A percentile compares a stretch with the other conserved stretches of the same genome.
Conservation (phyloP, 2,888 invertebrate genomes). For the Agonum fuliginosum region DNA sequence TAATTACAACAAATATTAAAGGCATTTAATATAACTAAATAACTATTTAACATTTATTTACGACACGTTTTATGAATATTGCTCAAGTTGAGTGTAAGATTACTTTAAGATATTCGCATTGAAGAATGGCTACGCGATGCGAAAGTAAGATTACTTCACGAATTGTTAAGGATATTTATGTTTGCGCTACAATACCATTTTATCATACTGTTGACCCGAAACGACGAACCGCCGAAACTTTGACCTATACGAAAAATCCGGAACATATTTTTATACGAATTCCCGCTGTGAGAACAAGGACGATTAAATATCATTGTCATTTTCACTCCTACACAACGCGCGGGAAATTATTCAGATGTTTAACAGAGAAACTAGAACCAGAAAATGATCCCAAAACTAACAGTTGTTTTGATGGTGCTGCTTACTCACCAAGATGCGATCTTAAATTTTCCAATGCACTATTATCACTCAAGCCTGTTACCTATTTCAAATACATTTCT, state of each 20-base stretch:
- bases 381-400: background rate
- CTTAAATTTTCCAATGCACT: too few relatives aligned
- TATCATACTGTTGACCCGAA: slow-evolving; percentile 32
- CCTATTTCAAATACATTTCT: too few relatives aligned
- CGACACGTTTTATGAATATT: slow-evolving; percentile 12
- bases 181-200: slow-evolving; percentile 5
- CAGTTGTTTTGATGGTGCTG: background rate
- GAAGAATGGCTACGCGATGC: slow-evolving; percentile 24
- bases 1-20: background rate
- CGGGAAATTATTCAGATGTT: slow-evolving; percentile 27
- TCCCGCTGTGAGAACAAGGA: slow-evolving; percentile 56
- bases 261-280: slow-evolving; percentile 50
- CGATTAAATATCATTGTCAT: slow-evolving; percentile 58
- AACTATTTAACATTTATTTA: background rate
- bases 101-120: slow-evolving; percentile 4
- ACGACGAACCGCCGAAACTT: too few relatives aligned
- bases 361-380: background rate
- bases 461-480: too few relatives aligned
- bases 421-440: too few relatives aligned
- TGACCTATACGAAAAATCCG: slow-evolving; percentile 49
- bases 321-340: slow-evolving; percentile 44
- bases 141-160: slow-evolving; percentile 40
- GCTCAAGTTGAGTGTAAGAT: slow-evolving; percentile 8
- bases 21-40: slow-evolving; percentile 5
- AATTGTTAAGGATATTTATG: slow-evolving; percentile 46